Conservation (phyloP, 2,888 invertebrate genomes). For the Cryptus viduatorius region DNA sequence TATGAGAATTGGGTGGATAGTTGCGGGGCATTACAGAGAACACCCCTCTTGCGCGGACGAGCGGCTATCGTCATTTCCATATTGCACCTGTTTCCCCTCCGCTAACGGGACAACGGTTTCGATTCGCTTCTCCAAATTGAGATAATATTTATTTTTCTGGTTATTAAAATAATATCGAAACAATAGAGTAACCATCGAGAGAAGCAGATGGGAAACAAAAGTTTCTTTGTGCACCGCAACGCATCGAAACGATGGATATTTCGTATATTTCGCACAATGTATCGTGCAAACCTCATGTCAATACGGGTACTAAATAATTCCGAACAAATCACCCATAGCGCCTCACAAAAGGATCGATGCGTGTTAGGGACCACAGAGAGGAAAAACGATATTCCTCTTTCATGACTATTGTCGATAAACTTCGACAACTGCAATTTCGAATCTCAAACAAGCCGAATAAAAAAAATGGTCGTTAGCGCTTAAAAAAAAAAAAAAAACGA, state of each 20-base stretch:
- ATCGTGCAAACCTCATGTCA: constrained; percentile 20
- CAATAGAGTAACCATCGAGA: constrained; percentile 10
- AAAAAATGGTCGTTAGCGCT: not conserved
- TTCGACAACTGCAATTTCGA: not conserved
- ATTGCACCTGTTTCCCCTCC: constrained; percentile 47
- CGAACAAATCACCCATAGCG: constrained; percentile 54
- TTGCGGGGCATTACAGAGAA: not conserved
- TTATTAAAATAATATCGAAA: constrained; percentile 34
- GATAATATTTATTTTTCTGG: constrained; percentile 12
- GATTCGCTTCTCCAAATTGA: constrained; percentile 17
- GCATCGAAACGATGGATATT: constrained; percentile 3
- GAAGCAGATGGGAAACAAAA: constrained; percentile 12
- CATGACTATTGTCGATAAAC: not conserved
- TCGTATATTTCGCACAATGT: constrained; percentile 49
- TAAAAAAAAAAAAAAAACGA: no score
- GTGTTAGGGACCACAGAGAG: not conserved
- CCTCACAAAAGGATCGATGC: constrained; percentile 58
- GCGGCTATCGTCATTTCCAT: constrained; percentile 48
- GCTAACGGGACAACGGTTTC: constrained; percentile 16
- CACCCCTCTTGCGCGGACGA: not conserved
- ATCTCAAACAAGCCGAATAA: not conserved
- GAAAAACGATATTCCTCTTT: not conserved
- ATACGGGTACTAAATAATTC: constrained; percentile 61
- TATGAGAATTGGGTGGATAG: constrained; percentile 54
- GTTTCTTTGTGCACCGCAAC: constrained; percentile 14